A percentile compares a stretch with the other conserved stretches of the same genome.
Evolutionary conservation across 2,113 vertebrate species (phyloP).

Genomic region (Amphiprion ocellaris): DNA sequence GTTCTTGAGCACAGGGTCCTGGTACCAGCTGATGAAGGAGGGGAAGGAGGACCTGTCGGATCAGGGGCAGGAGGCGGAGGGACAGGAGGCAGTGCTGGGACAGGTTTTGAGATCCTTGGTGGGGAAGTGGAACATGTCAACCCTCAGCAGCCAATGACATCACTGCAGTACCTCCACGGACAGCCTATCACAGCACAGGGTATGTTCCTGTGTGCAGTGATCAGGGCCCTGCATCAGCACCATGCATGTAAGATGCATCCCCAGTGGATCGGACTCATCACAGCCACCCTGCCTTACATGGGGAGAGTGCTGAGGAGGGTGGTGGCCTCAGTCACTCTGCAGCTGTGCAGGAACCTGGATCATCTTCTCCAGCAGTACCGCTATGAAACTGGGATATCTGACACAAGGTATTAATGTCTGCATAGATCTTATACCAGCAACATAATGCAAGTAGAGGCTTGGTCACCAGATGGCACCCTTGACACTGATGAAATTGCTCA

Average conservation of each 20-base stretch:
- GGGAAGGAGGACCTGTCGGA: slow-evolving; percentile 76
- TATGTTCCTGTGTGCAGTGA: slow-evolving; percentile 98
- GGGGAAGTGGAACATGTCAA: slow-evolving; percentile 94
- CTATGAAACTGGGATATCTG: slow-evolving; percentile 93
- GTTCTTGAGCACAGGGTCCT: slow-evolving; percentile 95
- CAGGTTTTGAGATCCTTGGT: slow-evolving; percentile 91
- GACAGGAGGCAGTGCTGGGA: slow-evolving; percentile 74
- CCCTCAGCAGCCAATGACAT: slow-evolving; percentile 96
- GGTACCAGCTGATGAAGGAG: slow-evolving; percentile 90
- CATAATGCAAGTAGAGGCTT: not conserved
- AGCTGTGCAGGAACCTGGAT: slow-evolving; percentile 97
- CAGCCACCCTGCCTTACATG: slow-evolving; percentile 97
- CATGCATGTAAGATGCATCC: slow-evolving; percentile 98
- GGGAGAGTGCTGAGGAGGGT: slow-evolving; percentile 94
- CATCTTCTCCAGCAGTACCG: slow-evolving; percentile 97
- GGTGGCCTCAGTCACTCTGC: slow-evolving; percentile 96
- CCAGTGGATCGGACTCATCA: slow-evolving; percentile 98
- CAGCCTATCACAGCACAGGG: slow-evolving; percentile 98
- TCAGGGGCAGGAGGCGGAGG: slow-evolving; percentile 81
- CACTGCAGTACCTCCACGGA: slow-evolving; percentile 95
- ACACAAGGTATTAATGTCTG: slow-evolving; percentile 85
- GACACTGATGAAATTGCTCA: slow-evolving; percentile 6
- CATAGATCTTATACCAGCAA: not conserved
- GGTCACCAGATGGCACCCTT: slow-evolving; percentile 67
- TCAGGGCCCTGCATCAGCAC: slow-evolving; percentile 95